These are phyloP conservation scores for Leuciscus idus DNA, from an alignment of 2,113 vertebrate species.

Conservation along the genomic window DNA sequence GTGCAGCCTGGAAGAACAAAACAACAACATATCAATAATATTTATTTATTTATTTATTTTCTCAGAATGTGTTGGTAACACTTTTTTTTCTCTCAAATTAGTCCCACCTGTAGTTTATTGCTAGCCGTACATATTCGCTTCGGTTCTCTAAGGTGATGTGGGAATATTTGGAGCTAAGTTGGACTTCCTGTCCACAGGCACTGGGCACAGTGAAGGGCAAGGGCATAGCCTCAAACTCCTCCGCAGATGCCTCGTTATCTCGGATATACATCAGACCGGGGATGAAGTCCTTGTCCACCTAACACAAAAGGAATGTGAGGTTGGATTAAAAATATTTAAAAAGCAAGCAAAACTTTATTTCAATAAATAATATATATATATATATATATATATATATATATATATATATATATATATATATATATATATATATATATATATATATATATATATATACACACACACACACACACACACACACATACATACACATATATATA, in stretches of 20 bases:
- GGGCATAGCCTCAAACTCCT: constrained; percentile 97
- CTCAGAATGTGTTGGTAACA: not conserved
- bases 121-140: constrained; percentile 92
- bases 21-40: not conserved
- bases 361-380: not conserved
- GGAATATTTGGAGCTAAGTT: constrained; percentile 93
- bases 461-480: too few relatives aligned
- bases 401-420: too few relatives aligned
- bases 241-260: constrained; percentile 93
- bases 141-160: constrained; percentile 96
- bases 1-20: constrained; percentile 82
- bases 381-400: too few relatives aligned
- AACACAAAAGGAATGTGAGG: not conserved
- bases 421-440: too few relatives aligned
- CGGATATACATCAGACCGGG: constrained; percentile 98
- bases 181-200: constrained; percentile 95
- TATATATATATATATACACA: not conserved
- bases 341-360: too few relatives aligned
- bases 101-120: constrained; percentile 93
- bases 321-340: not conserved
- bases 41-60: not conserved
- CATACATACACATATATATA: too few relatives aligned
- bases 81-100: not conserved
- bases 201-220: constrained; percentile 96
- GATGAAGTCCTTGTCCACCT: constrained; percentile 99